These are phyloP conservation scores for Colinus virginianus DNA, from an alignment of 2,113 vertebrate genomes.

Conservation along the genomic window DNA sequence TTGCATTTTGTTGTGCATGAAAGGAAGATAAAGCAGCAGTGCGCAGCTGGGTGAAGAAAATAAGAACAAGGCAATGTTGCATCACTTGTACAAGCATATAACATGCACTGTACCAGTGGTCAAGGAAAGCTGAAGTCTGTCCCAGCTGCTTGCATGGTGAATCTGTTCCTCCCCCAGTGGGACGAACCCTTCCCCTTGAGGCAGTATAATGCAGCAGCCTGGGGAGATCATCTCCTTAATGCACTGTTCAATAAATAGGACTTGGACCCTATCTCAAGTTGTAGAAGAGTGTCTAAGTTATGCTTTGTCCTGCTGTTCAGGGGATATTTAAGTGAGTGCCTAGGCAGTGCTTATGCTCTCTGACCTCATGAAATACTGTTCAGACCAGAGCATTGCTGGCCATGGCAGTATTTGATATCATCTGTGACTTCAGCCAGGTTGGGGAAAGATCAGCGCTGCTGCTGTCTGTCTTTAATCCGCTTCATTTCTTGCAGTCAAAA, in stretches of 20 bases:
- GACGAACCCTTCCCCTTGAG: background rate
- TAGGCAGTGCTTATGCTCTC: background rate
- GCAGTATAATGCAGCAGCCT: accelerated
- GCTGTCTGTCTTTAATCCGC: background rate
- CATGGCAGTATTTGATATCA: background rate
- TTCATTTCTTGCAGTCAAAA: slow-evolving; percentile 3
- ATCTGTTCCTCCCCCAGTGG: background rate
- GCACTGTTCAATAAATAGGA: background rate
- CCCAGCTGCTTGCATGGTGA: background rate
- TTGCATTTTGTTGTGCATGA: background rate
- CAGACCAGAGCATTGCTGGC: background rate
- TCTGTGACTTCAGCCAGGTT: background rate
- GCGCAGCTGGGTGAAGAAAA: background rate
- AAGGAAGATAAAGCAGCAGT: background rate
- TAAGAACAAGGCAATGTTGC: background rate
- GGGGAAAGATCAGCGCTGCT: background rate
- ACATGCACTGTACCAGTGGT: background rate
- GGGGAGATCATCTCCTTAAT: background rate
- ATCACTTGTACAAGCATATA: background rate
- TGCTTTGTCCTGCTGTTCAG: background rate
- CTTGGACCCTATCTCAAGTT: background rate
- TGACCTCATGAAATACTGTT: background rate
- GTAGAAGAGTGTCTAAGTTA: background rate
- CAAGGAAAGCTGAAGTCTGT: background rate
- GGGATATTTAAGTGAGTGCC: background rate